phyloP scores from a whole-genome alignment of 2,113 vertebrate species.

The Canis aureus region DNA sequence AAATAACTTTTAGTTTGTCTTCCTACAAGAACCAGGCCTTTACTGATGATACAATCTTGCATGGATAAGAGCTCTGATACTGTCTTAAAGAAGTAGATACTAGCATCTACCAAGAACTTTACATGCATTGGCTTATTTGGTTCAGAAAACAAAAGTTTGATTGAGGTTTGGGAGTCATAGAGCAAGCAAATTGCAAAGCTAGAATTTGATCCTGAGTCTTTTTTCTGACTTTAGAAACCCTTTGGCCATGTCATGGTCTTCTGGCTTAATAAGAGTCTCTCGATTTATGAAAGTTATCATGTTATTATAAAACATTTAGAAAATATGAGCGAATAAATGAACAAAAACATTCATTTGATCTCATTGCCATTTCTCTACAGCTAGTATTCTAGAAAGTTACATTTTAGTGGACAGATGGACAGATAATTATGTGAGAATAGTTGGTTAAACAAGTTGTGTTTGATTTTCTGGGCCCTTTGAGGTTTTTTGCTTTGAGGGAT shows the following conservation, averaged over 20 bases:
- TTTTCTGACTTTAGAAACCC: neutral
- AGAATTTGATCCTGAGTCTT: neutral
- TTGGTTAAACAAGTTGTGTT: constrained; percentile 9
- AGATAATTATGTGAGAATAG: neutral
- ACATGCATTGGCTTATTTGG: neutral
- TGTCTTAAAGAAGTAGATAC: neutral
- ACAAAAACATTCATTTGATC: neutral
- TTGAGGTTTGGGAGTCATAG: neutral
- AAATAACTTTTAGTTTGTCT: neutral
- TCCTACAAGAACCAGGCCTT: neutral
- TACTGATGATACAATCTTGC: neutral
- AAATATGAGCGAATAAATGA: neutral
- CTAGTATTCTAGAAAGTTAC: neutral
- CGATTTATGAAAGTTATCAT: neutral
- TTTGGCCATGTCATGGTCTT: neutral
- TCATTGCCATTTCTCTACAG: neutral
- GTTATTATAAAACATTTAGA: neutral
- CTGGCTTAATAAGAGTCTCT: neutral
- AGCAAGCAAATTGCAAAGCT: neutral
- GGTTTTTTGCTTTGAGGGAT: neutral
- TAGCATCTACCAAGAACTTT: neutral
- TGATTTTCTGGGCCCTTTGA: neutral
- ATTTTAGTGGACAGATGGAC: neutral
- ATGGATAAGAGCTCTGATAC: neutral
- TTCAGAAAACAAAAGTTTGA: neutral